Percentiles rank a stretch among this genome's conserved stretches.
These are phyloP conservation scores for Maccullochella peelii DNA, from an alignment of 2,113 vertebrate species.

Conservation along the genomic window DNA sequence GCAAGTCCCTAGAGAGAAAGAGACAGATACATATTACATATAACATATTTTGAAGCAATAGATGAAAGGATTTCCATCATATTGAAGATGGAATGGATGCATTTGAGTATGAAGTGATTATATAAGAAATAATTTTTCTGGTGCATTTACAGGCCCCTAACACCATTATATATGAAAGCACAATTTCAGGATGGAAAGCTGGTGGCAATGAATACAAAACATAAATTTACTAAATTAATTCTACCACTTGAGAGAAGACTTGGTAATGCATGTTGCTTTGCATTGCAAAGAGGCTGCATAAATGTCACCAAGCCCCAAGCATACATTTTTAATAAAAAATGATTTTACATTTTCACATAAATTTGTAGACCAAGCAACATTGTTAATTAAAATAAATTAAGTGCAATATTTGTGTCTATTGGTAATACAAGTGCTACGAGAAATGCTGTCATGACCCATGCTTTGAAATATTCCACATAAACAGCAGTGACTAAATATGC, in stretches of 20 bases:
- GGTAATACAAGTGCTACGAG: conserved; percentile 17
- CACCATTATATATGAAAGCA: conserved; percentile 27
- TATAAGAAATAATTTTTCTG: conserved; percentile 9
- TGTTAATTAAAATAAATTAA: conserved; percentile 67
- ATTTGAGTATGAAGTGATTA: conserved; percentile 29
- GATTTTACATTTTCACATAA: conserved; percentile 57
- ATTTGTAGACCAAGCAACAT: conserved; percentile 54
- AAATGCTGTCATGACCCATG: conserved; percentile 23
- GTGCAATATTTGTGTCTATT: conserved; percentile 43
- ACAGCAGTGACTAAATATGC: conserved; percentile 19
- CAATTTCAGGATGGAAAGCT: conserved; percentile 31
- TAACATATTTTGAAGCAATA: conserved; percentile 46
- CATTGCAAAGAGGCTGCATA: conserved; percentile 59
- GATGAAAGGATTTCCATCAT: conserved; percentile 45
- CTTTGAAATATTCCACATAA: conserved; percentile 39
- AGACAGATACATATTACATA: conserved; percentile 34
- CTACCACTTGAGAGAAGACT: conserved; percentile 39
- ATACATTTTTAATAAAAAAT: conserved; percentile 65
- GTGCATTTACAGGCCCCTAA: conserved; percentile 18
- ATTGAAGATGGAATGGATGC: conserved; percentile 24
- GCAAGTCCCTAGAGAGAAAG: conserved; percentile 89
- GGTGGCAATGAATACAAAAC: conserved; percentile 38
- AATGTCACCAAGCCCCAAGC: conserved; percentile 49
- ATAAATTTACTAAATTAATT: conserved; percentile 57
- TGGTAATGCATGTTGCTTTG: conserved; percentile 58